Conservation (phyloP, 1,140 invertebrate species). For the Trypoxylus dichotomus region DNA sequence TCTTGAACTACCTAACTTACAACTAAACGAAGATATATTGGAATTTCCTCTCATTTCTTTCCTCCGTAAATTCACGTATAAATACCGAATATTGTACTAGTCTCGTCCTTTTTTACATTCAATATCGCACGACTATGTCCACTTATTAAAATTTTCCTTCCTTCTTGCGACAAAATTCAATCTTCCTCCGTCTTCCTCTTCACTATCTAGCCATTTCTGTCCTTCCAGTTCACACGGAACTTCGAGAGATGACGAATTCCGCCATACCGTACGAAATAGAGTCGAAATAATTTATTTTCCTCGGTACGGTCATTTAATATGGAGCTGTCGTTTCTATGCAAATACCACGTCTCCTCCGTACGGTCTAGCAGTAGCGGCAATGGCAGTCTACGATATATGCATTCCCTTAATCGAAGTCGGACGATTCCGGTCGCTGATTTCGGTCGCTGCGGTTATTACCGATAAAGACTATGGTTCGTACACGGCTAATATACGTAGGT, state of each 20-base stretch:
- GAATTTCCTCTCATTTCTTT: too few species aligned
- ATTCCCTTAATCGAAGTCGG: not conserved
- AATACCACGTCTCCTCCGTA: not conserved
- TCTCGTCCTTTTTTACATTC: too few species aligned
- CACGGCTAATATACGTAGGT: too few species aligned
- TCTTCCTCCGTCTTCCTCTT: not conserved
- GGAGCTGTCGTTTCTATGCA: constrained; percentile 1
- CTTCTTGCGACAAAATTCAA: not conserved
- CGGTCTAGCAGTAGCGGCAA: not conserved
- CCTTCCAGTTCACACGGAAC: not conserved
- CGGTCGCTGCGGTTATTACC: not conserved
- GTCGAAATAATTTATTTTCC: not conserved
- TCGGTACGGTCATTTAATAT: not conserved
- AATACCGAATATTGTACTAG: too few species aligned
- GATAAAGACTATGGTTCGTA: not conserved
- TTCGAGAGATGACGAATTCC: not conserved
- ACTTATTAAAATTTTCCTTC: not conserved
- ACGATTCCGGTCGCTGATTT: not conserved
- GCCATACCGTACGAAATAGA: not conserved
- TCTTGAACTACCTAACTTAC: too few species aligned
- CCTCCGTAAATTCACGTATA: too few species aligned
- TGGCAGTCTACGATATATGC: not conserved
- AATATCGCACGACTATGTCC: not conserved
- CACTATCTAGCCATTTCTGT: too few species aligned
- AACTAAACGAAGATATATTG: too few species aligned